phyloP scores from a whole-genome alignment of 2,888 invertebrate genomes.

The Scrobipalpa costella region DNA sequence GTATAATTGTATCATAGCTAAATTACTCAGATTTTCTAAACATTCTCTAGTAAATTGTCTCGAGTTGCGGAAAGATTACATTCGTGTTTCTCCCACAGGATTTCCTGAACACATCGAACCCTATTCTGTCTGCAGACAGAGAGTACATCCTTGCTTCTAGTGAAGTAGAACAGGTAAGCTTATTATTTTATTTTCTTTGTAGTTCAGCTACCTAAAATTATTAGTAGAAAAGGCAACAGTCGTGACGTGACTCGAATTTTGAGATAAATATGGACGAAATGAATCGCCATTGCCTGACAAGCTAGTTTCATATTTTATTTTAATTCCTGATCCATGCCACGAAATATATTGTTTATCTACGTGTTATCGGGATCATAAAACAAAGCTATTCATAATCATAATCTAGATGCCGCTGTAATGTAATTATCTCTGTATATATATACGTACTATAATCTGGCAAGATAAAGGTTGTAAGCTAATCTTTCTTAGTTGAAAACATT shows the following conservation, averaged over 20 bases:
- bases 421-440: not conserved
- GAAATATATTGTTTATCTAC: not conserved
- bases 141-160: constrained; percentile 68
- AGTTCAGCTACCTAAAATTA: too few species aligned
- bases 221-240: too few species aligned
- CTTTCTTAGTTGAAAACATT: not conserved
- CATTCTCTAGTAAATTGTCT: too few species aligned
- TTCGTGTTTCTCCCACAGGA: not conserved
- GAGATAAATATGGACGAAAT: too few species aligned
- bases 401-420: constrained; percentile 18
- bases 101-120: constrained; percentile 62
- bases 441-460: not conserved
- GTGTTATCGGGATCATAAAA: constrained; percentile 12
- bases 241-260: too few species aligned
- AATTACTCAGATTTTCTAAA: too few species aligned
- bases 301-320: not conserved
- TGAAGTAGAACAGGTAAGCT: constrained; percentile 65
- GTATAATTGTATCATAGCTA: too few species aligned
- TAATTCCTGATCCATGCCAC: not conserved
- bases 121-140: constrained; percentile 71
- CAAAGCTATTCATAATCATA: not conserved
- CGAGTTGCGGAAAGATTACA: not conserved
- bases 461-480: not conserved
- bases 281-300: too few species aligned
- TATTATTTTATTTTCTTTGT: not conserved